phyloP scores from a whole-genome alignment of 2,113 vertebrate species.

The Pedionomus torquatus region DNA sequence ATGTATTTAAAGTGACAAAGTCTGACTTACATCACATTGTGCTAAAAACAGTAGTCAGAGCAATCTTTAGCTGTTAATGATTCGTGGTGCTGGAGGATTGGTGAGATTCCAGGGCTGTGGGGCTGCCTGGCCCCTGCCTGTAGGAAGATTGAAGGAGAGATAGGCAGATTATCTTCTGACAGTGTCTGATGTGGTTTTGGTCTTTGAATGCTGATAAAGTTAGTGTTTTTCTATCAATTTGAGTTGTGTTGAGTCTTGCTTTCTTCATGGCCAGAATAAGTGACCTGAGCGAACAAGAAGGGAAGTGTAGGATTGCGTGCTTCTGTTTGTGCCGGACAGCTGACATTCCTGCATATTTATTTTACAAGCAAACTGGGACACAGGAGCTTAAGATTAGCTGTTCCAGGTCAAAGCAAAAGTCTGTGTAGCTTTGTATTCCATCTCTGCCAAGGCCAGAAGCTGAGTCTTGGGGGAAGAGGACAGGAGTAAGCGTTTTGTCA shows the following conservation, averaged over 20 bases:
- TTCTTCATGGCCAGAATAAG: background rate
- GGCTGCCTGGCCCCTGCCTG: background rate
- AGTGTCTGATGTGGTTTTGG: background rate
- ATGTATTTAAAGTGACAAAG: conserved; percentile 2
- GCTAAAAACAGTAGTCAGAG: conserved; percentile 24
- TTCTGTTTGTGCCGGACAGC: background rate
- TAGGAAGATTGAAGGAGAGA: background rate
- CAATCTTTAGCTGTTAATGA: conserved; percentile 44
- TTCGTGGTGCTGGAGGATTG: background rate
- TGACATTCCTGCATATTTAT: background rate
- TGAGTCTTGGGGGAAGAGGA: background rate
- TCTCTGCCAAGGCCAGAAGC: background rate
- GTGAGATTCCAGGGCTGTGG: conserved; percentile 13
- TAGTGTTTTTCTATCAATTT: background rate
- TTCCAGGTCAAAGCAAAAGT: background rate
- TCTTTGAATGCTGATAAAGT: conserved; percentile 3
- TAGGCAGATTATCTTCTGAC: conserved; percentile 20
- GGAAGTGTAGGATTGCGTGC: background rate
- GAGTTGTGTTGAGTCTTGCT: background rate
- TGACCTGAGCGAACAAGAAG: background rate
- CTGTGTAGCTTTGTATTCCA: background rate
- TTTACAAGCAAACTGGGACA: background rate
- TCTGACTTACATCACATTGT: background rate
- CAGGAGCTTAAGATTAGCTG: background rate
- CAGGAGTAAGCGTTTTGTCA: background rate